A percentile compares a stretch with the other conserved stretches of the same genome.
These are phyloP conservation scores for Dryoscopus gambensis DNA, from an alignment of 2,113 vertebrate genomes.

Conservation along the genomic window DNA sequence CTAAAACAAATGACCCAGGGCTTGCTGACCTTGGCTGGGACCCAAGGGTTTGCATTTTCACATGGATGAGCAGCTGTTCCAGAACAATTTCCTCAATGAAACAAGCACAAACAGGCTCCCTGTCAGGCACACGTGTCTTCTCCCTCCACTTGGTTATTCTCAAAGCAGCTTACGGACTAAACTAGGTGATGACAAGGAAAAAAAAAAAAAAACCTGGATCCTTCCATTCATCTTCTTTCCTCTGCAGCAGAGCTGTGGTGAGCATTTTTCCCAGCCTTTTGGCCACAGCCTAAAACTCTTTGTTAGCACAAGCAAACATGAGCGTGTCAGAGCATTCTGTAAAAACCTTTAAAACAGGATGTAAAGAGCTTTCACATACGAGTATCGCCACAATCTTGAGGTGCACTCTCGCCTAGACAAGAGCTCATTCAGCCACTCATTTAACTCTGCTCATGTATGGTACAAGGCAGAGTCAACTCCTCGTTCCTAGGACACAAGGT, in stretches of 20 bases:
- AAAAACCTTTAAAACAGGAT: not conserved
- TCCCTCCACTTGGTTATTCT: slow-evolving; percentile 4
- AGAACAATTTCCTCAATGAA: slow-evolving; percentile 56
- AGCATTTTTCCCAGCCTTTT: not conserved
- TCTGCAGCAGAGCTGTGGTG: not conserved
- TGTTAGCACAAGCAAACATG: not conserved
- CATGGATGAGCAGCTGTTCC: slow-evolving; percentile 56
- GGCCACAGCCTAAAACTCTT: not conserved
- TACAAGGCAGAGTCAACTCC: not conserved
- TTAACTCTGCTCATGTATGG: fast-evolving
- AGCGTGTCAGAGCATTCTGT: not conserved
- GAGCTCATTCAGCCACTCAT: not conserved
- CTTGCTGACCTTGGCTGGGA: slow-evolving; percentile 46
- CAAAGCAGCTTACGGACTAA: not conserved
- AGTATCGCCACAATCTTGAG: not conserved
- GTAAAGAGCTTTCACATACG: not conserved
- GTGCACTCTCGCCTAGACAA: not conserved
- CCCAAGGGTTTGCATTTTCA: slow-evolving; percentile 58
- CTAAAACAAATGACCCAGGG: slow-evolving; percentile 56
- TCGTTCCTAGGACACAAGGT: not conserved
- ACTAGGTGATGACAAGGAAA: slow-evolving; percentile 6
- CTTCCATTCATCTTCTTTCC: not conserved
- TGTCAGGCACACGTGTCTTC: not conserved
- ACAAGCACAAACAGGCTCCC: slow-evolving; percentile 48
- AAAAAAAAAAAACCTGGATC: not conserved